Conservation (phyloP, 2,113 vertebrate species). For the Barbus barbus region DNA sequence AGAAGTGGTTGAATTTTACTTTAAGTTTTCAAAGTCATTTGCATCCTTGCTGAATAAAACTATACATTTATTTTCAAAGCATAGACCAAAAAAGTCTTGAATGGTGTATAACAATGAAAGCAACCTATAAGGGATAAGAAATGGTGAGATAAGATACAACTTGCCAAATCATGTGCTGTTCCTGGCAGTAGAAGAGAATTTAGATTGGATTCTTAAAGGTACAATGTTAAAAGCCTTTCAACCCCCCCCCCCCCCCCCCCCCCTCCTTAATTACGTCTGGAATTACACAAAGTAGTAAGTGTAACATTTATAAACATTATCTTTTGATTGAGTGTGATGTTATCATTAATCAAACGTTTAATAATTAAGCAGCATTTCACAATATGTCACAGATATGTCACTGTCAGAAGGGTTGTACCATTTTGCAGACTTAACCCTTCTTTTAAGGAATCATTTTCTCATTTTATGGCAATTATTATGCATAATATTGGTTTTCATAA, state of each 20-base stretch:
- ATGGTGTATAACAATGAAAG: neutral
- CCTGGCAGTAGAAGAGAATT: neutral
- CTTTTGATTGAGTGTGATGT: slow-evolving; percentile 4
- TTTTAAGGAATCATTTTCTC: neutral
- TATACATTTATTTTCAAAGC: neutral
- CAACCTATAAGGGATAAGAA: neutral
- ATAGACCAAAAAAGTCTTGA: neutral
- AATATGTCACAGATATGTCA: neutral
- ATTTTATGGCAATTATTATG: neutral
- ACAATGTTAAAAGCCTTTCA: neutral
- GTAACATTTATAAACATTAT: slow-evolving; percentile 15
- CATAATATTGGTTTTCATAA: neutral
- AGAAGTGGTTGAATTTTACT: neutral
- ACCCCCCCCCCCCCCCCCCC: neutral
- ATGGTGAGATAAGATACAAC: neutral
- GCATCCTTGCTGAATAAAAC: neutral
- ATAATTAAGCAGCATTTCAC: neutral
- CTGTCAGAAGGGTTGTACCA: neutral
- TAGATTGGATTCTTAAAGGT: neutral
- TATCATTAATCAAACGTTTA: neutral
- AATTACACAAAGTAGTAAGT: neutral
- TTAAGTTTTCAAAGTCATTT: neutral
- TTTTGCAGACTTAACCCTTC: neutral
- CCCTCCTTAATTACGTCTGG: neutral
- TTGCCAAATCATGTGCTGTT: neutral